A percentile compares a stretch with the other conserved stretches of the same genome.
phyloP scores from a whole-genome alignment of 2,888 invertebrate species.

The Orthonevra nobilis region DNA sequence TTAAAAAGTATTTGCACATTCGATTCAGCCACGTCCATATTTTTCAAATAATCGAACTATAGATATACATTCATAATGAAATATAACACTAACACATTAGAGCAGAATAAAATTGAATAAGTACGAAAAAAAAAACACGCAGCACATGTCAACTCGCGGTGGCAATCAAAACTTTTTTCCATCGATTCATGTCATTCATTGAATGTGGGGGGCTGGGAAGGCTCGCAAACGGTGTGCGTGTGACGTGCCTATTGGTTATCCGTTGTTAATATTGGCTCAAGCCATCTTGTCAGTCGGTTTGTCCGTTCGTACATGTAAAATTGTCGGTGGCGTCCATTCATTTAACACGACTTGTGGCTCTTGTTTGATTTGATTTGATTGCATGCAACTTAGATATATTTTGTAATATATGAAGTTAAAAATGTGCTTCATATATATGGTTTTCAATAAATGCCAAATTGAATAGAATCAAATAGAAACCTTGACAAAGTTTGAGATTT shows the following conservation, averaged over 20 bases:
- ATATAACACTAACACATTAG: constrained; percentile 47
- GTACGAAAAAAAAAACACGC: constrained; percentile 25
- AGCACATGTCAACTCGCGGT: constrained; percentile 72
- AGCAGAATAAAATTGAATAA: constrained; percentile 14
- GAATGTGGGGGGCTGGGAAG: constrained; percentile 39
- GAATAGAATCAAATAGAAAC: no score
- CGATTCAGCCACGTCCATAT: constrained; percentile 32
- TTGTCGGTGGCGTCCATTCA: constrained; percentile 24
- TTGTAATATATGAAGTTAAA: no score
- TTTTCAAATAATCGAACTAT: constrained; percentile 50
- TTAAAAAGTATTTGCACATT: constrained; percentile 35
- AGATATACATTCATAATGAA: constrained; percentile 46
- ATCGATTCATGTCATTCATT: constrained; percentile 62
- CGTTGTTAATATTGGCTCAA: background rate
- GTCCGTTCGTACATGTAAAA: background rate
- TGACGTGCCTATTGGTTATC: constrained; percentile 10
- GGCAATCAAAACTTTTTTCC: constrained; percentile 68
- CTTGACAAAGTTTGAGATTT: no score
- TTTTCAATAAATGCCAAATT: no score
- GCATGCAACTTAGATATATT: no score
- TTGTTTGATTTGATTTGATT: constrained; percentile 17
- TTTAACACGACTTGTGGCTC: constrained; percentile 27
- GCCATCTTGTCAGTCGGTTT: constrained; percentile 17
- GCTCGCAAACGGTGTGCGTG: background rate
- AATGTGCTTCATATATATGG: constrained; percentile 34